Conservation (phyloP, 2,113 vertebrate species). For the Catharus minimus region DNA sequence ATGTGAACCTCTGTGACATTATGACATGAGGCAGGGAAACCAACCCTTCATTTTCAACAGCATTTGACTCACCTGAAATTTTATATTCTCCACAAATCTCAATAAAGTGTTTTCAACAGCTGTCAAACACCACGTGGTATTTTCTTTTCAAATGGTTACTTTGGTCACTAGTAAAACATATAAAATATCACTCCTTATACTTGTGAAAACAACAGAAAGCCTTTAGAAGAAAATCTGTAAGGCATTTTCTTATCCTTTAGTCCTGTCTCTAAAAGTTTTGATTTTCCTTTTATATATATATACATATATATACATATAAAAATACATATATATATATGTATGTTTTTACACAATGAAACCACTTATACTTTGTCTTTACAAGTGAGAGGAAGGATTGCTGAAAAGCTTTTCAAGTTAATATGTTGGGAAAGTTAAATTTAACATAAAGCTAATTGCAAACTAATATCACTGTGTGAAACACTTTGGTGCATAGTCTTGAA, state of each 20-base stretch:
- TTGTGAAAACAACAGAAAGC: not conserved
- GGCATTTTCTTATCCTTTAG: not conserved
- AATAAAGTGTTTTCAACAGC: not conserved
- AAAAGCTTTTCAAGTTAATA: not conserved
- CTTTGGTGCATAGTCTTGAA: not conserved
- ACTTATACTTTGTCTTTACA: not conserved
- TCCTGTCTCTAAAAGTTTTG: not conserved
- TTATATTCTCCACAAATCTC: not conserved
- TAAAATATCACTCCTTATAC: not conserved
- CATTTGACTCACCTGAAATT: not conserved
- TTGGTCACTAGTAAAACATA: not conserved
- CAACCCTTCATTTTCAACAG: not conserved
- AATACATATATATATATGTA: no score
- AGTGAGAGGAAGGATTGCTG: not conserved
- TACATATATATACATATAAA: no score
- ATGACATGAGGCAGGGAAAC: not conserved
- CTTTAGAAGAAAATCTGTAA: not conserved
- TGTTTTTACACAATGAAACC: not conserved
- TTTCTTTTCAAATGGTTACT: not conserved
- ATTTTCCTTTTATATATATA: not conserved
- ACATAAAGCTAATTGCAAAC: not conserved
- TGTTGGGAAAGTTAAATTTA: not conserved
- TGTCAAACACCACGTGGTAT: fast-evolving
- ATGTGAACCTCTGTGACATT: not conserved
- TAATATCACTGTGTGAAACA: not conserved